phyloP scores from a whole-genome alignment of 2,888 invertebrate species.

The Rotaria socialis region DNA sequence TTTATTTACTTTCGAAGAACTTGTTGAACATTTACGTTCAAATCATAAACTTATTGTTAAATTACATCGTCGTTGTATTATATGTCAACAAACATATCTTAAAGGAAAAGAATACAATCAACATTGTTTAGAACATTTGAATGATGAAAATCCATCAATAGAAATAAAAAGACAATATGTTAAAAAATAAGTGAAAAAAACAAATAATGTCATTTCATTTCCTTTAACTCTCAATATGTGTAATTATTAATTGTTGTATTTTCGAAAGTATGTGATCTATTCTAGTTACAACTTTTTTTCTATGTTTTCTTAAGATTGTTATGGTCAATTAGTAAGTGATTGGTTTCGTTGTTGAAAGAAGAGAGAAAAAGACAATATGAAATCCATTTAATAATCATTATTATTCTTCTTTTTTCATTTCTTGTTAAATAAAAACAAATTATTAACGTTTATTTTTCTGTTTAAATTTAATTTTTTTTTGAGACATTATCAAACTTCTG shows the following conservation, averaged over 20 bases:
- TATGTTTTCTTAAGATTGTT: background rate
- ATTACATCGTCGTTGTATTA: slow-evolving; percentile 2
- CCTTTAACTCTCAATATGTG: background rate
- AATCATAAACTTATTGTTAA: background rate
- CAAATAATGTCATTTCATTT: background rate
- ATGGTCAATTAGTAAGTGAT: background rate
- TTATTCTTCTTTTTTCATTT: background rate
- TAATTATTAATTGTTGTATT: no score
- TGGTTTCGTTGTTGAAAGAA: background rate
- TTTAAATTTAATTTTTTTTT: no score
- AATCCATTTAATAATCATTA: background rate
- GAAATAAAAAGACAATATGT: background rate
- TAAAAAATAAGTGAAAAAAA: background rate
- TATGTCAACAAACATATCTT: background rate
- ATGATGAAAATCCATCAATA: background rate
- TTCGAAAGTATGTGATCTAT: background rate
- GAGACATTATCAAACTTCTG: no score
- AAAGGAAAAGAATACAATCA: slow-evolving; percentile 15
- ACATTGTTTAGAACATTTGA: slow-evolving; percentile 5
- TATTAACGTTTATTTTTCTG: no score
- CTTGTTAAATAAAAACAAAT: background rate
- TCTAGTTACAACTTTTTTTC: background rate
- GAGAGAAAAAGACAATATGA: background rate
- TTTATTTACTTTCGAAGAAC: slow-evolving; percentile 20
- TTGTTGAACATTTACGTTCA: background rate